phyloP scores from a whole-genome alignment of 2,888 invertebrate species.

The Sipha maydis region DNA sequence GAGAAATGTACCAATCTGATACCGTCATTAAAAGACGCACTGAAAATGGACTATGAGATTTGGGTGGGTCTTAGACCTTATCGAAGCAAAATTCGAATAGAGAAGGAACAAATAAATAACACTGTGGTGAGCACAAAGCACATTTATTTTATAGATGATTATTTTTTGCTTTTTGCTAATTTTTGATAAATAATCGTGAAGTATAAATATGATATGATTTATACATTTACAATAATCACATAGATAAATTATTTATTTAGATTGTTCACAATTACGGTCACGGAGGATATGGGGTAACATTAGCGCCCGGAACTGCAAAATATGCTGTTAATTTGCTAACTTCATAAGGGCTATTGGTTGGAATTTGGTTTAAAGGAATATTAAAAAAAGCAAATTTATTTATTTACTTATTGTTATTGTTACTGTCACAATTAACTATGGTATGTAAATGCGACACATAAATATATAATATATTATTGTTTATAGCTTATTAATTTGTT shows the following conservation, averaged over 20 bases:
- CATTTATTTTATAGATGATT: not conserved
- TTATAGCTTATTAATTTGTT: too few species aligned
- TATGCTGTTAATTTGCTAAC: slow-evolving; percentile 77
- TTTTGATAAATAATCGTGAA: too few species aligned
- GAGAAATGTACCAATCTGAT: slow-evolving; percentile 81
- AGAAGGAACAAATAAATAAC: slow-evolving; percentile 70
- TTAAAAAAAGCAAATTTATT: too few species aligned
- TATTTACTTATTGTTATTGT: too few species aligned
- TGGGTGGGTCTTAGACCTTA: slow-evolving; percentile 87
- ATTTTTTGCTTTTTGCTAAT: not conserved
- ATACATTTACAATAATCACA: not conserved
- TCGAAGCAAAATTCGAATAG: slow-evolving; percentile 78
- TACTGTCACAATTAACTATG: too few species aligned
- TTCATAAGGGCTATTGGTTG: not conserved
- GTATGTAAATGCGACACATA: too few species aligned
- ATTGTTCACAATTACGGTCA: slow-evolving; percentile 95
- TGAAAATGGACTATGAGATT: slow-evolving; percentile 70
- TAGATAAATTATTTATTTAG: slow-evolving; percentile 66
- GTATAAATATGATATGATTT: not conserved
- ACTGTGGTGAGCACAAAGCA: slow-evolving; percentile 62
- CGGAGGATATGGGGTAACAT: slow-evolving; percentile 91
- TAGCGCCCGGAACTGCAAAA: slow-evolving; percentile 86
- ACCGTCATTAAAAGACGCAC: slow-evolving; percentile 73
- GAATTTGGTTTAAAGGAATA: too few species aligned
- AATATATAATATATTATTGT: too few species aligned